Evolutionary conservation across 2,113 vertebrate genomes (phyloP).

Genomic region (Rana temporaria): DNA sequence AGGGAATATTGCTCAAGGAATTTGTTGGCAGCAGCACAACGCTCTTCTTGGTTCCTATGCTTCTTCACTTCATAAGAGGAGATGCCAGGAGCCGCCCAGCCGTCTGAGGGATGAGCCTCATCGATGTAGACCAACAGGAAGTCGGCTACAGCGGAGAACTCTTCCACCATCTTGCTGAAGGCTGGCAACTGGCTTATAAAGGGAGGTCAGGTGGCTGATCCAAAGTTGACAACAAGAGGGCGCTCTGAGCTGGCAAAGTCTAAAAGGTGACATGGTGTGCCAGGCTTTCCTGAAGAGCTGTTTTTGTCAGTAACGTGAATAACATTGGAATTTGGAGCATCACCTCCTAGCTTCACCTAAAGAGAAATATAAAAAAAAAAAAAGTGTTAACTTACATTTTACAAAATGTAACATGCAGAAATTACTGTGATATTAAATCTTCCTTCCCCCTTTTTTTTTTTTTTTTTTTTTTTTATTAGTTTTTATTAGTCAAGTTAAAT

Average conservation of each 20-base stretch:
- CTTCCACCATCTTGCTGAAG: conserved; percentile 93
- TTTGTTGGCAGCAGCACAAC: conserved; percentile 85
- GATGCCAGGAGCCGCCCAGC: conserved; percentile 89
- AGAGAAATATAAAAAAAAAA: conserved; percentile 16
- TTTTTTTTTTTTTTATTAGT: no score
- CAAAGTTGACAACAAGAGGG: conserved; percentile 95
- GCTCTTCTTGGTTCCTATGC: conserved; percentile 89
- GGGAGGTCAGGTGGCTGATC: conserved; percentile 97
- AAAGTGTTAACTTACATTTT: no score
- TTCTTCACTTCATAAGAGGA: conserved; percentile 88
- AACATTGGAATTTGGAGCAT: conserved; percentile 93
- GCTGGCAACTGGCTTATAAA: conserved; percentile 91
- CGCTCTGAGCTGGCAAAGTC: conserved; percentile 89
- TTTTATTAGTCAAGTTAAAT: no score
- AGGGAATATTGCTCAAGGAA: conserved; percentile 88
- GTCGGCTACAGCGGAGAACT: conserved; percentile 92
- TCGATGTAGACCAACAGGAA: conserved; percentile 97
- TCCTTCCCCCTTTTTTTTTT: no score
- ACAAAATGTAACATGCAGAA: no score
- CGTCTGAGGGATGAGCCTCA: conserved; percentile 95
- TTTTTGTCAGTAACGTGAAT: conserved; percentile 77
- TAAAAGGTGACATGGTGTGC: conserved; percentile 83
- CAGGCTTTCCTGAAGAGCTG: conserved; percentile 57
- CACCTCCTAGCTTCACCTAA: conserved; percentile 91
- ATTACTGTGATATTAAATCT: no score